Evolutionary conservation across 2,888 invertebrate species (phyloP).

Genomic region (Eurytoma californica): DNA sequence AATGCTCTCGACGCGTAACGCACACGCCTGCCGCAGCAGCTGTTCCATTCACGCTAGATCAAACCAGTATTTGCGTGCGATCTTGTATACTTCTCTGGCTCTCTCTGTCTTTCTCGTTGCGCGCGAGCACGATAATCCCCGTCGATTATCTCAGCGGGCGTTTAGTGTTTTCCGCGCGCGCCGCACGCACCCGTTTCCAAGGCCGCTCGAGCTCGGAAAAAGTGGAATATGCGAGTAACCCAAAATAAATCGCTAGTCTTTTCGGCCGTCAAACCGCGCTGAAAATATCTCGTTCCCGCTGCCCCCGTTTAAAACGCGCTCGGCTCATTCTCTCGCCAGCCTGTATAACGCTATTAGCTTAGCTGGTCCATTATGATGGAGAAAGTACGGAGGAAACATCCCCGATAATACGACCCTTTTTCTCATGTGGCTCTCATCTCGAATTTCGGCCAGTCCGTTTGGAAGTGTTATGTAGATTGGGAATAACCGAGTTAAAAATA

Average conservation of each 20-base stretch:
- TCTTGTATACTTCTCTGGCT: neutral
- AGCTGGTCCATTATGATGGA: too few species aligned
- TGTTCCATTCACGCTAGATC: conserved; percentile 41
- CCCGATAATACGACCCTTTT: too few species aligned
- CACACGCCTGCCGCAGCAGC: conserved; percentile 17
- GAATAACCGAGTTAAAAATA: too few species aligned
- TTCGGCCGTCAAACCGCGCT: conserved; percentile 37
- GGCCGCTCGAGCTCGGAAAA: conserved; percentile 11
- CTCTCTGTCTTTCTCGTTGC: neutral
- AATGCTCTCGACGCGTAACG: neutral
- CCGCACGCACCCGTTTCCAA: neutral
- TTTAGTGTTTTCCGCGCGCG: conserved; percentile 5
- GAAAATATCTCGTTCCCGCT: conserved; percentile 46
- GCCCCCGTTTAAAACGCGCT: conserved; percentile 15
- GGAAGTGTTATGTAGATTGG: too few species aligned
- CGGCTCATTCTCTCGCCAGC: neutral
- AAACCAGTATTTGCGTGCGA: conserved; percentile 19
- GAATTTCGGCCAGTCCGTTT: too few species aligned
- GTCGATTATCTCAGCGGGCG: conserved; percentile 18
- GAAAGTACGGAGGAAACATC: too few species aligned
- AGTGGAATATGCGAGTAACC: conserved; percentile 41
- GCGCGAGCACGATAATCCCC: neutral
- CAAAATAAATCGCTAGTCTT: conserved; percentile 48
- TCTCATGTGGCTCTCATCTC: too few species aligned
- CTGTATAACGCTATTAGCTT: neutral